phyloP scores from a whole-genome alignment of 2,113 vertebrate species.

The Daphoenositta chrysoptera region DNA sequence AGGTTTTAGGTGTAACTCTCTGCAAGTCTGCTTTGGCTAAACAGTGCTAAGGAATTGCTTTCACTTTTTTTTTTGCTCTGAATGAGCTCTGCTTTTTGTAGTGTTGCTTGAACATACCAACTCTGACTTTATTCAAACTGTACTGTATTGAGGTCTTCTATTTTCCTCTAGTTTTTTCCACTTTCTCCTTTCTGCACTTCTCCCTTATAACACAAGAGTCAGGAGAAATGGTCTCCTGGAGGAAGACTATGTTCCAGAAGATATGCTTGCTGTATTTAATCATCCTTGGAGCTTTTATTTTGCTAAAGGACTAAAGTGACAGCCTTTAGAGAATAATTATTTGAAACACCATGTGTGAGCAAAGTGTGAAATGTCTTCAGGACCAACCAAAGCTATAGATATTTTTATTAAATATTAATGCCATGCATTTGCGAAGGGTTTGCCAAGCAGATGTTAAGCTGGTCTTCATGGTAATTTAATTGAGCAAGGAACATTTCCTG shows the following conservation, averaged over 20 bases:
- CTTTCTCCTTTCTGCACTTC: not conserved
- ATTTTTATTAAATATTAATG: conserved; percentile 80
- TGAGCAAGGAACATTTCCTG: conserved; percentile 76
- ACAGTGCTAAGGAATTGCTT: not conserved
- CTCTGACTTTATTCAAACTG: not conserved
- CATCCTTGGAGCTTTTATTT: conserved; percentile 49
- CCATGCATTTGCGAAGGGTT: conserved; percentile 58
- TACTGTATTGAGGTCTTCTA: not conserved
- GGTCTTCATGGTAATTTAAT: conserved; percentile 70
- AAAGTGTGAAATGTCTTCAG: conserved; percentile 69
- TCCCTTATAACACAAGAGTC: not conserved
- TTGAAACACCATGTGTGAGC: conserved; percentile 68
- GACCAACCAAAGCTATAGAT: conserved; percentile 61
- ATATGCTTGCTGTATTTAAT: conserved; percentile 39
- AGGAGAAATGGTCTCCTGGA: not conserved
- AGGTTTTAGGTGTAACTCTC: not conserved
- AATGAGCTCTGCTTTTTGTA: not conserved
- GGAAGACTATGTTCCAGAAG: not conserved
- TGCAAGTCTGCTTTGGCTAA: not conserved
- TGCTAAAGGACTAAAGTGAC: conserved; percentile 27
- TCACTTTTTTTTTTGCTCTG: not conserved
- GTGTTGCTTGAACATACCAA: not conserved
- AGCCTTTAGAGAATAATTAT: conserved; percentile 63
- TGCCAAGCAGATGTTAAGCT: conserved; percentile 74
- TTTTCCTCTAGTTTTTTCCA: not conserved